A percentile compares a stretch with the other conserved stretches of the same genome.
These are phyloP conservation scores for Microctonus brassicae DNA, from an alignment of 2,888 invertebrate species.

Conservation along the genomic window DNA sequence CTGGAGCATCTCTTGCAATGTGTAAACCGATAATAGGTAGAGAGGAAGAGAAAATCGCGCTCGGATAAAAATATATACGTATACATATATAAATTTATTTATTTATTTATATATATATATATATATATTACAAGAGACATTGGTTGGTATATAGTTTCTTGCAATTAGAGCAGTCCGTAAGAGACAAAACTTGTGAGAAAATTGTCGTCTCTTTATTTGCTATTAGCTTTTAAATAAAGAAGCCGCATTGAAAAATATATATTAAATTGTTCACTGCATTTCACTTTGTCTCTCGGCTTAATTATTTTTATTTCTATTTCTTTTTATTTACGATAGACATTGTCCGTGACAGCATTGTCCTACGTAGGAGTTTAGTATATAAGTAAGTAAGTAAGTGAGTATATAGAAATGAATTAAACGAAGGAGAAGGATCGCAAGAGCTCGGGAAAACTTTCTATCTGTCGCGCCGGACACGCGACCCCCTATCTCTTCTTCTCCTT, in stretches of 20 bases:
- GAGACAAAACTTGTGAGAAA: slow-evolving; percentile 25
- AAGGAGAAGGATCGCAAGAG: slow-evolving; percentile 28
- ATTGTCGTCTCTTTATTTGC: slow-evolving; percentile 30
- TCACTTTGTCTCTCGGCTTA: not conserved
- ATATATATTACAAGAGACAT: not conserved
- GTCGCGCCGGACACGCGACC: slow-evolving; percentile 58
- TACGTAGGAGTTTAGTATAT: slow-evolving; percentile 16
- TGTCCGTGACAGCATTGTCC: slow-evolving; percentile 37
- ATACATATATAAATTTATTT: too few species aligned
- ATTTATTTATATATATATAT: too few species aligned
- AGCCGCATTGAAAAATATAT: not conserved
- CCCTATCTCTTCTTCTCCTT: slow-evolving; percentile 39
- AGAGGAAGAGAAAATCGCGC: slow-evolving; percentile 31
- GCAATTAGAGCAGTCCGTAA: slow-evolving; percentile 37
- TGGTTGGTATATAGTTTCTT: slow-evolving; percentile 25
- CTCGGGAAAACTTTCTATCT: slow-evolving; percentile 59
- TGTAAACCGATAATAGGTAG: slow-evolving; percentile 29
- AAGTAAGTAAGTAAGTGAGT: slow-evolving; percentile 2
- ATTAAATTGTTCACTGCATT: not conserved
- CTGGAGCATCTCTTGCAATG: slow-evolving; percentile 21
- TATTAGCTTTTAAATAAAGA: not conserved
- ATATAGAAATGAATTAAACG: slow-evolving; percentile 12
- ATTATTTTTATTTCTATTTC: not conserved
- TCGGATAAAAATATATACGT: slow-evolving; percentile 24
- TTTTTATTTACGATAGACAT: slow-evolving; percentile 29